Evolutionary conservation across 2,797 vertebrate species (phyloP), one percentile per base, ranked within the genome.

Genomic region (Craterocephalus amniculus): DNA sequence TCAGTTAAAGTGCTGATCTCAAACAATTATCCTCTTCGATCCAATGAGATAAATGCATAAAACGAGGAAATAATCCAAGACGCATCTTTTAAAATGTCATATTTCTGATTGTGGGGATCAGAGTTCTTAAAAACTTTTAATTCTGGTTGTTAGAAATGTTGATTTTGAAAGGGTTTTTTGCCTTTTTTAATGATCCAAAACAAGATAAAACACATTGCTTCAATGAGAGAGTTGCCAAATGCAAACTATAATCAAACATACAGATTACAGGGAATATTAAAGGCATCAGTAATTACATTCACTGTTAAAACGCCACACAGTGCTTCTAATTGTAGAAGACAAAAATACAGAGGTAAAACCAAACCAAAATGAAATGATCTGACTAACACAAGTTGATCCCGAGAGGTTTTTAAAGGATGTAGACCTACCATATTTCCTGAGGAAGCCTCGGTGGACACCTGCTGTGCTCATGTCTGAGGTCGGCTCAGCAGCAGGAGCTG

Each of bases 391-490:
- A 6, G 18, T 6, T 58, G 24, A 58, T 4, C 1, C 16, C 14
- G 35, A 59, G 16, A 31, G 4, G 8, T 40, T 5, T n/a, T n/a
- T n/a, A 60, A 24, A 55, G 27, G 56, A 34, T 55, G 6, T 32
- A 26, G 67, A 34, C 93, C 78, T 90, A 95, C 94, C 95, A 7
- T 95, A 96, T 87, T 96, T 96, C 74, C 80, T 92, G 63, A 96
- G 93, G 88, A 94, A 95, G 55, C 95, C 95, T 69, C 78, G 88
- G 29, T 95, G 94, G 67, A 95, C 66, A 38, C 93, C 94, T 1
- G 88, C 81, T 20, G 86, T 57, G 80, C 83, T 94, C 94, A 95
- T 95, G 78, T 71, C 79, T 86, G 83, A 64, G 56, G 74, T 85
- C 78, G 76, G 79, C 81, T 2, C 29, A 74, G 80, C 83, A 70